phyloP scores from a whole-genome alignment of 2,797 vertebrate species.

The Botia kubotai region DNA sequence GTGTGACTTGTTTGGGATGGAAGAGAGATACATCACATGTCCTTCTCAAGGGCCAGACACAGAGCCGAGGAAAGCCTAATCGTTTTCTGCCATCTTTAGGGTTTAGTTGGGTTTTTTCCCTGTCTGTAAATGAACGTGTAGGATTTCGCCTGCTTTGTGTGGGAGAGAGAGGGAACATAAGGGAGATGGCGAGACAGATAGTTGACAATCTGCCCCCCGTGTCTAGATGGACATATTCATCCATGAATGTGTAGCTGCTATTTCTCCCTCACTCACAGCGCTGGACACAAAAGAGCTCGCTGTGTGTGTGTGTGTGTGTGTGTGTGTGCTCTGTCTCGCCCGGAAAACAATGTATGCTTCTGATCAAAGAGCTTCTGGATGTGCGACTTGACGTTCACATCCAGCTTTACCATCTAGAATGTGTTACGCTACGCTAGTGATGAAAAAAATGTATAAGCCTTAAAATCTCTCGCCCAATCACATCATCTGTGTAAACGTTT shows the following conservation, averaged over 20 bases:
- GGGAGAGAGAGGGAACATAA: slow-evolving; percentile 9
- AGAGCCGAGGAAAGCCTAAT: slow-evolving; percentile 37
- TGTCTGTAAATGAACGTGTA: slow-evolving; percentile 32
- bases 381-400: slow-evolving; percentile 77
- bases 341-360: slow-evolving; percentile 77
- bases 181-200: slow-evolving; percentile 29
- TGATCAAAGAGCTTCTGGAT: no score
- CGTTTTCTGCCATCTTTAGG: slow-evolving; percentile 40
- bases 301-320: slow-evolving; percentile 72
- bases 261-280: slow-evolving; percentile 31
- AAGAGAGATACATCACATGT: slow-evolving; percentile 73
- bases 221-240: slow-evolving; percentile 39
- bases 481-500: slow-evolving; percentile 39
- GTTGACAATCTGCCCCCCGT: slow-evolving; percentile 29
- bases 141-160: slow-evolving; percentile 32
- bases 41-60: slow-evolving; percentile 1
- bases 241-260: slow-evolving; percentile 31
- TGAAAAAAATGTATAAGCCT: slow-evolving; percentile 33
- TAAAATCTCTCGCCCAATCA: no score
- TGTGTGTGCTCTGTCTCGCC: slow-evolving; percentile 68
- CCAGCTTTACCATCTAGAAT: slow-evolving; percentile 71
- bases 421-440: slow-evolving; percentile 57
- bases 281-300: slow-evolving; percentile 76
- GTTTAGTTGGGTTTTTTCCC: slow-evolving; percentile 10
- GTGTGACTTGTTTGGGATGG: slow-evolving; percentile 68